Evolutionary conservation across 2,113 vertebrate species (phyloP).

Genomic region (Puffinus mauretanicus): DNA sequence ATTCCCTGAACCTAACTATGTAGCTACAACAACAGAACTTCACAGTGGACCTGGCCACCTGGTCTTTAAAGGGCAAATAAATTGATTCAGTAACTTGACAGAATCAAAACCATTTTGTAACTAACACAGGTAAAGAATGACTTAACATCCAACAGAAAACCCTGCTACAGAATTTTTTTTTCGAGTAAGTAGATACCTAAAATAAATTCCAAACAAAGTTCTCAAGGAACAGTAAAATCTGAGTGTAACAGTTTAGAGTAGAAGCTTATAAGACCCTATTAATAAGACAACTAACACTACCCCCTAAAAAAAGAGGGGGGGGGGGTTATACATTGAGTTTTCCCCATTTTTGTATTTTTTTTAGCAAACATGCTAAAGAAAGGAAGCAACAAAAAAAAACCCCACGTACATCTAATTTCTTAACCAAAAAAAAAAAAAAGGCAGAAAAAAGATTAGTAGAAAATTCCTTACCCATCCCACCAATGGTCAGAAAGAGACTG

Average conservation of each 20-base stretch:
- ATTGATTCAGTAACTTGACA: background rate
- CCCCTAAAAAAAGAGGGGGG: rapidly evolving
- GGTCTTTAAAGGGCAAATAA: background rate
- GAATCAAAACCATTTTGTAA: background rate
- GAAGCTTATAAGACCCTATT: background rate
- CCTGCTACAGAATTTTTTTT: background rate
- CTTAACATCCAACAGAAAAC: background rate
- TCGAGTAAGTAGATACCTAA: background rate
- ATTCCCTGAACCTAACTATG: background rate
- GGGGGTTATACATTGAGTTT: background rate
- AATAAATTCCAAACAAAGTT: background rate
- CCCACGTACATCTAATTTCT: background rate
- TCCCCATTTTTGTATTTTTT: background rate
- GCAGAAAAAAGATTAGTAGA: background rate
- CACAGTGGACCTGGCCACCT: background rate
- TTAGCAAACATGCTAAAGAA: background rate
- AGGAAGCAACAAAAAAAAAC: background rate
- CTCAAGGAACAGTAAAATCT: background rate
- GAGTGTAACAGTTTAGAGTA: background rate
- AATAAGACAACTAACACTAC: background rate
- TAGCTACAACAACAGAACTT: background rate
- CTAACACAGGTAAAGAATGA: background rate
- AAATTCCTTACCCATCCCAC: background rate
- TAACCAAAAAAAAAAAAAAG: background rate
- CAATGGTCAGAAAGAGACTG: background rate